Evolutionary conservation across 2,113 vertebrate genomes (phyloP), one percentile per base, ranked within the genome.

Genomic region (Genyomyrus donnyi): DNA sequence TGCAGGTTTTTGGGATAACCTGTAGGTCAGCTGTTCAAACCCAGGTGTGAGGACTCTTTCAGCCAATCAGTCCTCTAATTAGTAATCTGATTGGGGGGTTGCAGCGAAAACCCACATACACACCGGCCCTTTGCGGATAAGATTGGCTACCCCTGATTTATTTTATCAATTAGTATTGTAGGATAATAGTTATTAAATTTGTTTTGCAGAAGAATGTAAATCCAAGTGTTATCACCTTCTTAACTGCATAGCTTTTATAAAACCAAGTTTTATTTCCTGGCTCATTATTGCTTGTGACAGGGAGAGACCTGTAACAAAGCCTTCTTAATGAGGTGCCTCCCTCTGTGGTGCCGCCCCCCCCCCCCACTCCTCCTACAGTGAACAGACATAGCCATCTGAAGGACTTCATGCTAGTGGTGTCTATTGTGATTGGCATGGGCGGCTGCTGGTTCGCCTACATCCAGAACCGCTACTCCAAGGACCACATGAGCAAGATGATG

Each of bases 401-500:
- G 94, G 98, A 99, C 94, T 99, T 99, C 97, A 98, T 99, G 97
- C 95, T 99, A 95, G 98, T 99, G 46, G 98, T 99, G 24, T 99
- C 98, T 89, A 99, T 99, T 0, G 98, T 99, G 90, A 99, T 99
- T 2, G 98, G 98, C 3, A 98, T 99, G 95, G 98, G 98, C 0
- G 98, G 98, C 94, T 99, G 98, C 96, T 99, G 98, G 98, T 99
- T 99, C 6, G 98, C 98, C 92, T 99, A 97, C 93, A 99, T 99
- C 95, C 98, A 99, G 96, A 99, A 99, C 87, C 98, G 98, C 89
- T 98, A 98, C 94, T 99, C 98, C 0, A 99, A 98, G 94, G 98
- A 99, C 93, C 98, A 99, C 95, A 99, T 99, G 98, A 99, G 98
- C 96, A 99, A 97, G 95, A 99, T 98, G 98, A 99, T 99, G 97